Evolutionary conservation across 2,797 vertebrate genomes (phyloP).

Genomic region (Ammospiza maritima): DNA sequence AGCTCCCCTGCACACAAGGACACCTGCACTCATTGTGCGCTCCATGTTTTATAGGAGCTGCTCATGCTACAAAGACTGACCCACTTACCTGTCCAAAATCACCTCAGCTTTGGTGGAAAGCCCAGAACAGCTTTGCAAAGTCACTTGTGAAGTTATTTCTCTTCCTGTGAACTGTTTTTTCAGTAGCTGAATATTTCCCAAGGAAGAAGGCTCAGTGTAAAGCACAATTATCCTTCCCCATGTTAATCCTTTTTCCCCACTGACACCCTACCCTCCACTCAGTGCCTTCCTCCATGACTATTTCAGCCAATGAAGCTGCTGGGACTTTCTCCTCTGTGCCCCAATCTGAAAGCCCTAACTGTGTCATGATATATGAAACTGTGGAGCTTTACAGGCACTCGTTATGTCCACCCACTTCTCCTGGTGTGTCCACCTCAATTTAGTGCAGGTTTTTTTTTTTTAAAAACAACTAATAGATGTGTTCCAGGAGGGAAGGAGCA

Average conservation of each 20-base stretch:
- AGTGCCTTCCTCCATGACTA: background rate
- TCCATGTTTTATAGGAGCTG: background rate
- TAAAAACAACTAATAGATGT: background rate
- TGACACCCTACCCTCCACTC: background rate
- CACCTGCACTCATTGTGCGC: background rate
- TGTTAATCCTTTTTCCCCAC: background rate
- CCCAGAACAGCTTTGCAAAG: background rate
- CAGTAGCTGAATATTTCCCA: background rate
- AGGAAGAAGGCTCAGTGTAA: background rate
- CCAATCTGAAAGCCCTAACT: background rate
- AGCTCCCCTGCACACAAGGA: background rate
- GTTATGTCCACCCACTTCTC: background rate
- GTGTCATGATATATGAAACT: background rate
- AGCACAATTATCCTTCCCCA: background rate
- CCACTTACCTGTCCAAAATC: background rate
- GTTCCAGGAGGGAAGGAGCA: background rate
- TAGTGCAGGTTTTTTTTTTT: background rate
- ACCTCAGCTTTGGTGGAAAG: background rate
- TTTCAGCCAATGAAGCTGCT: background rate
- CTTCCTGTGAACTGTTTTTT: background rate
- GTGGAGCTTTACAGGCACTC: background rate
- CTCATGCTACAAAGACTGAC: background rate
- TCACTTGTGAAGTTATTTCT: background rate
- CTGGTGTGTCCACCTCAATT: background rate
- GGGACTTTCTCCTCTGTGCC: background rate